A percentile compares a stretch with the other conserved stretches of the same genome.
These are phyloP conservation scores for Clarias fuscus DNA, from an alignment of 2,797 vertebrate genomes.

Conservation along the genomic window DNA sequence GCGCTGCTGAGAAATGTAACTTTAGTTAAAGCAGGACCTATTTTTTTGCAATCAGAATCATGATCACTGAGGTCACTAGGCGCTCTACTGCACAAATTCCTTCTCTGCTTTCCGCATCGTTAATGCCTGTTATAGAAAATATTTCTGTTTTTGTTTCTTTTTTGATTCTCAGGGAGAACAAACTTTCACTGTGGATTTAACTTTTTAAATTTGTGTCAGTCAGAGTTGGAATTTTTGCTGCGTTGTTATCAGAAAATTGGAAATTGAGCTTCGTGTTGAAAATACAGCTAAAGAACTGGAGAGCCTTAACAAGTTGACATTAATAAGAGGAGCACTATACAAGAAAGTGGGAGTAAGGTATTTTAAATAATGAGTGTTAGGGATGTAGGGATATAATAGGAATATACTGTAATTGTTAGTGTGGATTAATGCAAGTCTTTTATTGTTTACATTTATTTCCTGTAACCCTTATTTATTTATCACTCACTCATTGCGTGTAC, in stretches of 20 bases:
- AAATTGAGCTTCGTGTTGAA: slow-evolving; percentile 73
- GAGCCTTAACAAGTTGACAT: slow-evolving; percentile 66
- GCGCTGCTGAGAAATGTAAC: background rate
- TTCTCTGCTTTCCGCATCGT: slow-evolving; percentile 8
- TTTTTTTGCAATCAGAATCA: slow-evolving; percentile 39
- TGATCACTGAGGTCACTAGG: slow-evolving; percentile 22
- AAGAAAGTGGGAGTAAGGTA: slow-evolving; percentile 65
- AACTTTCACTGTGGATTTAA: slow-evolving; percentile 67
- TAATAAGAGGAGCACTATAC: slow-evolving; percentile 69
- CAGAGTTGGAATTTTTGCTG: slow-evolving; percentile 64
- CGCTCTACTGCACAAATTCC: slow-evolving; percentile 30
- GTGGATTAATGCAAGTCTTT: too few relatives aligned
- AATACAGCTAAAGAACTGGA: slow-evolving; percentile 74
- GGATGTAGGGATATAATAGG: too few relatives aligned
- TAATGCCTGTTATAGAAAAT: slow-evolving; percentile 1
- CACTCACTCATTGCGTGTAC: too few relatives aligned
- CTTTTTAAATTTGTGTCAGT: slow-evolving; percentile 73
- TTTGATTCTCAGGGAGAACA: slow-evolving; percentile 46
- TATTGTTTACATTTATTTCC: too few relatives aligned
- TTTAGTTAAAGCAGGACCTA: slow-evolving; percentile 23
- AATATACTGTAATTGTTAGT: too few relatives aligned
- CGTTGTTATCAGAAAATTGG: slow-evolving; percentile 81
- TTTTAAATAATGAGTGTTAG: slow-evolving; percentile 35
- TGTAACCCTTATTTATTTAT: too few relatives aligned
- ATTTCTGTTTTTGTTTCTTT: slow-evolving; percentile 24